These are phyloP conservation scores for Musca vetustissima DNA, from an alignment of 1,140 invertebrate species.

Conservation along the genomic window DNA sequence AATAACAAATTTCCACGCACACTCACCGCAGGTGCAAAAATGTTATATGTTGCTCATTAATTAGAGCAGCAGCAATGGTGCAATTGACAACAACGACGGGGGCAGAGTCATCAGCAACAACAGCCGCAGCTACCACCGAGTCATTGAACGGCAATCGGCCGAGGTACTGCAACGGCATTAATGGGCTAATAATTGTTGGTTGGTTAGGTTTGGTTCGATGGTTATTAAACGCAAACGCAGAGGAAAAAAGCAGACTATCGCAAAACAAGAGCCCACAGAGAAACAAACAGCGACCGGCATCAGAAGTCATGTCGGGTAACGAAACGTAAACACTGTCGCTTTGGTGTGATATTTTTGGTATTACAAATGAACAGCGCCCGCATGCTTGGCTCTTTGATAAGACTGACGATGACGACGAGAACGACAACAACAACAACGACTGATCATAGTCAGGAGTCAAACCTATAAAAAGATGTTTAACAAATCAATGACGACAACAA, in stretches of 20 bases:
- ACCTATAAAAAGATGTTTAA: slow-evolving; percentile 18
- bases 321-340: neutral
- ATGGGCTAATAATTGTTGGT: slow-evolving; percentile 19
- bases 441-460: slow-evolving; percentile 8
- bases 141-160: neutral
- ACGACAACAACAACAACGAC: too few species aligned
- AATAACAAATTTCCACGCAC: slow-evolving; percentile 17
- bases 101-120: too few species aligned
- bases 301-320: neutral
- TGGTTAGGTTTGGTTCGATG: neutral
- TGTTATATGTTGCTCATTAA: slow-evolving; percentile 20
- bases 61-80: slow-evolving; percentile 16
- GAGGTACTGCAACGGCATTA: neutral
- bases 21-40: slow-evolving; percentile 21
- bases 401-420: too few species aligned
- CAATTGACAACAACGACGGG: neutral
- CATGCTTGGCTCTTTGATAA: slow-evolving; percentile 1
- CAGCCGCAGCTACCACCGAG: neutral
- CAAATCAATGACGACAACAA: too few species aligned
- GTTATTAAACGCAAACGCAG: too few species aligned
- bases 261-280: neutral
- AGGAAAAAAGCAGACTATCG: neutral
- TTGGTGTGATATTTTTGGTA: slow-evolving; percentile 4
- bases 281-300: neutral
- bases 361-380: slow-evolving; percentile 21